phyloP scores from a whole-genome alignment of 2,888 invertebrate genomes.

The Entomobrya proxima region DNA sequence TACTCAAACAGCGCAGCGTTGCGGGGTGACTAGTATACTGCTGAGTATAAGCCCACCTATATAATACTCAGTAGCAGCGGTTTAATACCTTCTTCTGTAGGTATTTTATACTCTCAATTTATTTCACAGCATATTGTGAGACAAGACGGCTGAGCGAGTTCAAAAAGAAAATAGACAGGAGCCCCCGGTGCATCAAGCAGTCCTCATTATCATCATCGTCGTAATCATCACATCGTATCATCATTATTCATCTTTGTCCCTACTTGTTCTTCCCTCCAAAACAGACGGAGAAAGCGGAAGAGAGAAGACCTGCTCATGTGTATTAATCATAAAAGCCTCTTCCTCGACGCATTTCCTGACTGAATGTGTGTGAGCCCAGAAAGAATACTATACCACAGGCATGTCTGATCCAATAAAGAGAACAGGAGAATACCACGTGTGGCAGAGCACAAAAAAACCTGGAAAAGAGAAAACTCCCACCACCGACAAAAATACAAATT shows the following conservation, averaged over 20 bases:
- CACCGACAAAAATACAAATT: no score
- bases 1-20: no score
- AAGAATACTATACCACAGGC: no score
- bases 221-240: neutral
- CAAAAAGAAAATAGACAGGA: conserved; percentile 5
- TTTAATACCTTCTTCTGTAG: neutral
- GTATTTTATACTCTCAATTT: conserved; percentile 13
- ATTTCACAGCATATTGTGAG: neutral
- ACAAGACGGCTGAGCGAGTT: conserved; percentile 7
- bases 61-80: neutral
- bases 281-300: neutral
- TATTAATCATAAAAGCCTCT: neutral
- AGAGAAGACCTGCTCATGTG: neutral
- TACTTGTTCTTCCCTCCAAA: neutral
- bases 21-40: neutral
- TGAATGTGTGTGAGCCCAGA: no score
- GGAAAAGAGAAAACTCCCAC: no score
- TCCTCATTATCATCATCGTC: conserved; percentile 2
- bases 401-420: no score
- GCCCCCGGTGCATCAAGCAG: conserved; percentile 6
- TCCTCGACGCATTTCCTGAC: no score
- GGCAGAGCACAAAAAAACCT: no score
- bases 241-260: conserved; percentile 16
- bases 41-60: neutral
- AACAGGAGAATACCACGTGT: no score